A percentile compares a stretch with the other conserved stretches of the same genome.
These are phyloP conservation scores for Protobothrops mucrosquamatus DNA, from an alignment of 2,113 vertebrate species.

Conservation along the genomic window DNA sequence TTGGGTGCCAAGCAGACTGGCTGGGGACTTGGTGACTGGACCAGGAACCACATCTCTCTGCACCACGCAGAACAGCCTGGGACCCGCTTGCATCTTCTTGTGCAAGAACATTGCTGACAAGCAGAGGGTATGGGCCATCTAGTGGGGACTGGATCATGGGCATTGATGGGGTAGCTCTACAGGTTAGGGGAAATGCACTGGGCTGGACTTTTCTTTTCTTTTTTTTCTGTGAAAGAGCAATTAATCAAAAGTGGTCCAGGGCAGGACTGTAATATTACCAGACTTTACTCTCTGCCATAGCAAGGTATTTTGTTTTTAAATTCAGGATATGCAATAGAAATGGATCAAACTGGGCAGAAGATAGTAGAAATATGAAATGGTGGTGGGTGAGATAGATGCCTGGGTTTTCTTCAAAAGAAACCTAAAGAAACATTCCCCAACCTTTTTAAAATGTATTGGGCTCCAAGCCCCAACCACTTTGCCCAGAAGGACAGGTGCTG, in stretches of 20 bases:
- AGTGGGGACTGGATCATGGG: not conserved
- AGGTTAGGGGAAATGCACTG: not conserved
- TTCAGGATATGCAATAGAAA: not conserved
- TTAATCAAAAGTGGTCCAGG: not conserved
- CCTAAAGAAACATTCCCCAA: not conserved
- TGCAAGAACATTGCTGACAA: conserved; percentile 82
- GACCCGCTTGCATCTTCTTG: conserved; percentile 86
- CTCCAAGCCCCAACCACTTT: not conserved
- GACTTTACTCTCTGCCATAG: not conserved
- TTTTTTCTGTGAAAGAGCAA: not conserved
- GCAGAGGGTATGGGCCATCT: conserved; percentile 70
- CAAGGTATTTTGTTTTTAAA: not conserved
- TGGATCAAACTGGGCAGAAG: not conserved
- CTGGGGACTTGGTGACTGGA: not conserved
- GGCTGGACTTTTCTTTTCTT: not conserved
- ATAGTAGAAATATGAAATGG: not conserved
- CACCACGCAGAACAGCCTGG: conserved; percentile 77
- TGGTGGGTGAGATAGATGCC: not conserved
- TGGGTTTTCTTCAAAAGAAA: not conserved
- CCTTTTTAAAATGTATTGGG: not conserved
- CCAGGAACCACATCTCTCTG: not conserved
- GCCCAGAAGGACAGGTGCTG: not conserved
- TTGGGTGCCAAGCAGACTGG: not conserved
- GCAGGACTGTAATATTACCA: not conserved
- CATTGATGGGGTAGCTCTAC: not conserved